Percentiles rank a stretch among this genome's conserved stretches.
Evolutionary conservation across 2,113 vertebrate species (phyloP).

Genomic region (Nipponia nippon): DNA sequence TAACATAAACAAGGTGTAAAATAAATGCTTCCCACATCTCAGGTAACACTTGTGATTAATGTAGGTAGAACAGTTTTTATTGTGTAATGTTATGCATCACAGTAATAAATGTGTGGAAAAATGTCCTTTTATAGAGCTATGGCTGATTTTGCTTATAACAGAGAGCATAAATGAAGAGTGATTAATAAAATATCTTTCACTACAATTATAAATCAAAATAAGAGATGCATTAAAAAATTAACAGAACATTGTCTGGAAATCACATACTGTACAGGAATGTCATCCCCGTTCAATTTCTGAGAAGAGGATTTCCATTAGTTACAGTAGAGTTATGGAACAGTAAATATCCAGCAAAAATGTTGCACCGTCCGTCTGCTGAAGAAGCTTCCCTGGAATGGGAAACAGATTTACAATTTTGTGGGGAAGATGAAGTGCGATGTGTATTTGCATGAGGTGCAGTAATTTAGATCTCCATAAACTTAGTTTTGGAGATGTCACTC

Average conservation of each 20-base stretch:
- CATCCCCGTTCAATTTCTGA: constrained; percentile 27
- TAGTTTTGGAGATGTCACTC: not conserved
- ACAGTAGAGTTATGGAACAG: not conserved
- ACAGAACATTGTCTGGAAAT: constrained; percentile 67
- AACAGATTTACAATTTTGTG: not conserved
- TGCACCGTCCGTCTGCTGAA: not conserved
- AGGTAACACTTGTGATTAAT: not conserved
- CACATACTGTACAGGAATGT: constrained; percentile 43
- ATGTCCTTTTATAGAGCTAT: not conserved
- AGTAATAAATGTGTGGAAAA: not conserved
- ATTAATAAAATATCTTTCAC: constrained; percentile 33
- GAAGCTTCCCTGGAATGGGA: not conserved
- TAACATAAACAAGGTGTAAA: not conserved
- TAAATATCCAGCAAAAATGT: not conserved
- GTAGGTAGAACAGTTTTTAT: not conserved
- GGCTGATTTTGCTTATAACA: constrained; percentile 18
- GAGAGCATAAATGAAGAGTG: constrained; percentile 11
- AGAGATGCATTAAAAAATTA: constrained; percentile 68
- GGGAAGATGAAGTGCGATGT: not conserved
- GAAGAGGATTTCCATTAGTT: constrained; percentile 50
- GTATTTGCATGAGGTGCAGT: not conserved
- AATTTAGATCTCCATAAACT: not conserved
- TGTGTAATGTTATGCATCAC: not conserved
- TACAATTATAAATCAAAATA: constrained; percentile 67
- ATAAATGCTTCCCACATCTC: not conserved